Evolutionary conservation across 2,113 vertebrate species (phyloP), one percentile per base, ranked within the genome.

Genomic region (Coptodon rendalli): DNA sequence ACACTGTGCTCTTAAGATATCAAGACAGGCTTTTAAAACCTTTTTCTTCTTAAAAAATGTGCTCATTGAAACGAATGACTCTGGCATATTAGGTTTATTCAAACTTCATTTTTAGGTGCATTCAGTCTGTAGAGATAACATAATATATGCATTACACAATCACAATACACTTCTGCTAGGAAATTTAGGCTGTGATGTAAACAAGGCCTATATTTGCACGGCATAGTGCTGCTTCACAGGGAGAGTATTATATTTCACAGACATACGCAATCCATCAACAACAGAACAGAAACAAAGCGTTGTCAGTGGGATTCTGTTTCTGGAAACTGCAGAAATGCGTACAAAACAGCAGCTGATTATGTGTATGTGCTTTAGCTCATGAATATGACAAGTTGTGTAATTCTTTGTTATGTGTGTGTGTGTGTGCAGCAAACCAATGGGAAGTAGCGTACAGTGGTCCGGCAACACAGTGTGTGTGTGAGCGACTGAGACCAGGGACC

Each of bases 381-480:
- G 43, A 80, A 50, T 83, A 8, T 61, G 4, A 71, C 14, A 3
- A 2, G 50, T 76, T 59, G n/a, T 57, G 52, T 86, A 63, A 89
- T 71, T 80, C 4, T 16, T 40, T 22, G 14, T 68, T 83, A 17
- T 87, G 45, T 79, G 27, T 80, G 13, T 29, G 82, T 89, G 92
- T 93, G 88, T 89, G 92, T 92, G 71, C 93, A 98, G 98, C 96
- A 43, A 97, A 96, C 87, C 98, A 98, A 48, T 99, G 99, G 99
- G 97, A 97, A 85, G 97, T 98, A 90, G 97, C 97, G 0, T 99
- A 99, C 82, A 98, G 97, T 22, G 99, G 99, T 59, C 97, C 98
- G 0, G 97, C 97, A 66, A 98, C 97, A 52, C 97, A 98, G 85
- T 97, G 98, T 87, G 96, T 97, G 82, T 98, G 97, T 91, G 97